These are phyloP conservation scores for Stenodera caucasica DNA, from an alignment of 2,888 invertebrate genomes.

Conservation along the genomic window DNA sequence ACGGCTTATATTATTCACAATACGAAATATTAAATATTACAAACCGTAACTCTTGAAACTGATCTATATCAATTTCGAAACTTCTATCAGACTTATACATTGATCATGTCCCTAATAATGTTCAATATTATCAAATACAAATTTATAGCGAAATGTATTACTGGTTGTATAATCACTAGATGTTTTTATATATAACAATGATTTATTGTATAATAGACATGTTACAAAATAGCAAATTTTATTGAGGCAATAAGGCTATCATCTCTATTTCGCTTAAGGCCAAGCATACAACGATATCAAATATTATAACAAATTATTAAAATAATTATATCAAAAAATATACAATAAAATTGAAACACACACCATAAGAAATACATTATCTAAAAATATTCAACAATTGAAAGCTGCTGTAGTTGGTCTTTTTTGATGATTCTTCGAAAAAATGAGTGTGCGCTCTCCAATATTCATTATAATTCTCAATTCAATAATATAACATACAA, in stretches of 20 bases:
- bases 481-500: too few species aligned
- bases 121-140: constrained; percentile 5
- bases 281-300: background rate
- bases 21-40: constrained; percentile 21
- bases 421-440: too few species aligned
- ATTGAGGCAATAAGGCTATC: background rate
- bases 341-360: background rate
- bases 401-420: too few species aligned
- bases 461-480: too few species aligned
- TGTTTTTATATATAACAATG: background rate
- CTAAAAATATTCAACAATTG: too few species aligned
- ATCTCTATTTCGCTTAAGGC: background rate
- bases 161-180: background rate
- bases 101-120: constrained; percentile 11
- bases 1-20: constrained; percentile 15
- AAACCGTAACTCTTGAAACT: constrained; percentile 22
- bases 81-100: constrained; percentile 7
- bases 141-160: background rate
- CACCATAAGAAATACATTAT: too few species aligned
- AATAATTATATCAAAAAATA: background rate
- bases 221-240: background rate
- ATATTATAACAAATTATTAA: background rate
- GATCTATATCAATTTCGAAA: constrained; percentile 25
- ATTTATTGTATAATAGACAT: background rate
- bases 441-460: too few species aligned